Evolutionary conservation across 2,797 vertebrate genomes (phyloP), one percentile per base, ranked within the genome.

Genomic region (Synanceia verrucosa): DNA sequence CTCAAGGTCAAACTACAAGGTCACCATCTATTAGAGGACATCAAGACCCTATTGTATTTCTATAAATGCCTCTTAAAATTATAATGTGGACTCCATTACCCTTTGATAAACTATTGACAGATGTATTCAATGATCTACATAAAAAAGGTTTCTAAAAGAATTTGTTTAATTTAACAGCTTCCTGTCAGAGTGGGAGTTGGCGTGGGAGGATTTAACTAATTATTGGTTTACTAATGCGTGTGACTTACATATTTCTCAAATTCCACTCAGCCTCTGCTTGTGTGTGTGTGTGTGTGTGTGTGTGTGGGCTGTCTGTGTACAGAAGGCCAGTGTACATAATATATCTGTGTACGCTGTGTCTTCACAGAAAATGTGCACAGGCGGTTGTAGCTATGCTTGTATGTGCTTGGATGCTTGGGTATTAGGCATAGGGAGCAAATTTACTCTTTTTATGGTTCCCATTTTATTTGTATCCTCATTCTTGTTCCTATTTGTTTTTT

Each of bases 271-370:
- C 88, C 81, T 82, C 73, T 77, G 84, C 70, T 34, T 79, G 4
- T 78, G 67, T 65, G 8, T 31, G 28, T 76, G 37, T 48, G 44
- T 61, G 62, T 67, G 55, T 53, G 68, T 52, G 53, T 57, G 43
- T 62, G 68, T 5, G 74, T 61, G 80, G 75, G 81, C 0, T 14
- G 63, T 81, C 50, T 88, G 79, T 88, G 84, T 85, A 86, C 83
- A 85, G 80, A 85, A 95, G 95, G 56, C 73, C 76, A 78, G 80
- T 85, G 83, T 88, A 43, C 73, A 65, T 65, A 39, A 61, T 55
- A n/a, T 34, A 50, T 72, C 53, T 80, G 59, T n/a, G 48, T 61
- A 43, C 56, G 66, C 47, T 83, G 9, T 81, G 83, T 84, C 68
- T 76, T 77, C 56, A 68, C 66, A 56, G 53, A 73, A 46, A 33